Evolutionary conservation across 2,888 invertebrate genomes (phyloP), one percentile per base, ranked within the genome.

Genomic region (Parnassius mnemosyne): DNA sequence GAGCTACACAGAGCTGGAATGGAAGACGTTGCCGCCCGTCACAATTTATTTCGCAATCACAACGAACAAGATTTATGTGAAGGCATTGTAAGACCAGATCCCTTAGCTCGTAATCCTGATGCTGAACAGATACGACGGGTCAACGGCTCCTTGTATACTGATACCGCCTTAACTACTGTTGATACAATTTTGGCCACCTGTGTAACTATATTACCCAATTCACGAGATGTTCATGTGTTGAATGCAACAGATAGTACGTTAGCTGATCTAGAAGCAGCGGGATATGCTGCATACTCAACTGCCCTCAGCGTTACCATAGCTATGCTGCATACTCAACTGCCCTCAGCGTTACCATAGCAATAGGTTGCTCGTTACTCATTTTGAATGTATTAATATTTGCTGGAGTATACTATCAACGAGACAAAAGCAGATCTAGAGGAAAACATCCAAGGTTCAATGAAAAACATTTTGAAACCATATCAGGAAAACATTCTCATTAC

Each of bases 1-100:
- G 98, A 98, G 82, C 92, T 97, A 0, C 97, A 97, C 80, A 92
- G 96, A 60, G 95, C 96, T 0, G 97, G 97, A 3, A 97, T 97
- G 96, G 97, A 96, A 76, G 97, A 97, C 83, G 96, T 96, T 10
- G 95, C 96, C 52, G 95, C 96, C 1, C 92, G 96, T 54, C 97
- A 97, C 89, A 98, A 98, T 86, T 93, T 97, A 69, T 97, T 98
- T 87, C 94, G 95, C 70, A 96, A 97, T 87, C 96, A 97, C 87
- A 96, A 97, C 80, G 97, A 97, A 81, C 95, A 95, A 70, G 95
- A 96, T 67, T 91, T 97, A 34, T 98, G 98, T 88, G 98, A 98
- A 80, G 97, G 97, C 55, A 93, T 95, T 53, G 96, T 97, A 43
- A 93, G 97, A 66, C 95, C 96, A 10, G 97, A 97, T 86, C 96